Evolutionary conservation across 2,888 invertebrate species (phyloP), one percentile per base, ranked within the genome.

Genomic region (Sacculina carcini): DNA sequence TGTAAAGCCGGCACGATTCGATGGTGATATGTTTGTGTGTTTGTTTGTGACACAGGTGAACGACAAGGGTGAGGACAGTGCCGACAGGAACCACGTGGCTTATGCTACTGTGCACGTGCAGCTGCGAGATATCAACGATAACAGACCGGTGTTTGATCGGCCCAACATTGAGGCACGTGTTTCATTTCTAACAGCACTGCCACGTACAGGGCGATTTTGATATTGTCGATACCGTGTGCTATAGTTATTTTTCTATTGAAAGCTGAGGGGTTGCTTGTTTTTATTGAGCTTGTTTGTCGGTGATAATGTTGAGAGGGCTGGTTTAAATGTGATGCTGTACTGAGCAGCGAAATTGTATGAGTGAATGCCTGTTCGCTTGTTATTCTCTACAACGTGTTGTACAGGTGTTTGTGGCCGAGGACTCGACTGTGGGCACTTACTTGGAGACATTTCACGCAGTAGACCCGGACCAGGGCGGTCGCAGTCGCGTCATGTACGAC

Each of bases 51-150:
- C 40, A 16, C 53, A 53, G 36, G 58, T 58, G n/a, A 58, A 57
- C 51, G 58, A 58, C 47, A 57, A 71, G 72, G 87, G 86, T 28
- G 87, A 87, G 69, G 86, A 87, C 63, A 86, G 86, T 63, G 44
- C 28, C 28, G 86, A 86, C 68, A 85, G 86, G 67, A 96, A 98
- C 66, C 90, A 92, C 69, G 86, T 90, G 57, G 90, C 90, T 55
- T 86, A 86, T 67, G 87, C 90, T 2, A 87, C 86, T 83, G 87
- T 92, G 52, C 82, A 83, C 56, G 86, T 92, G 29, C 83, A 81
- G 62, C 71, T 98, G 54, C 74, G 84, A 54, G 96, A 96, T 65
- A 64, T 68, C 55, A 96, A 96, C 70, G 94, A 96, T 72, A 94
- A 94, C 71, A 85, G 86, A 65, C 94, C 94, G 5, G 81, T 82